Evolutionary conservation across 2,888 invertebrate genomes (phyloP), one percentile per base, ranked within the genome.

Genomic region (Hololepta plana): DNA sequence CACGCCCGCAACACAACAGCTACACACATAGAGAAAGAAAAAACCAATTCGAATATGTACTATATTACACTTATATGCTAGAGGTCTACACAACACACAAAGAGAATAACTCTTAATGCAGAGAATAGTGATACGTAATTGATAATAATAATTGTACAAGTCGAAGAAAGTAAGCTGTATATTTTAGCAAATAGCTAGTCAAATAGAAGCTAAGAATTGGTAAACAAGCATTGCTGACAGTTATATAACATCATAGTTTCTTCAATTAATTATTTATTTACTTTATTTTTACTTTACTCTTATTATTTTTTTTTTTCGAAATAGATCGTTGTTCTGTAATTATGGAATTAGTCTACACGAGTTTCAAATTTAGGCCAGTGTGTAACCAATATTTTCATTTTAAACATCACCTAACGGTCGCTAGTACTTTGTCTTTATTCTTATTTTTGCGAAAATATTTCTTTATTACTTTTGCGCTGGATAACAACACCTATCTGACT

Each of bases 61-160:
- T 50, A 47, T 50, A 46, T 38, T 41, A 42, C 38, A 43, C 38
- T 39, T 42, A 35, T 50, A 52, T 42, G 40, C 51, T 53, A 53
- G 44, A 51, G 49, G 50, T 50, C 53, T 55, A 55, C 53, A 53
- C 54, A 53, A 54, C 51, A 55, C 55, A 53, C 53, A 55, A 53
- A 55, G 54, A 53, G 49, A 38, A n/a, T 41, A 53, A 51, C 46
- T 43, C 46, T 49, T 51, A 26, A 47, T 46, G 46, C 49, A 50
- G 46, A 49, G 41, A n/a, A 48, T 48, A 48, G 45, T 48, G 46
- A 45, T 49, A 46, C 48, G 46, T 46, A 45, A 45, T 47, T n/a
- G n/a, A n/a, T n/a, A n/a, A n/a, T n/a, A n/a, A n/a, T n/a, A n/a
- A n/a, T n/a, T n/a, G n/a, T n/a, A n/a, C n/a, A 17, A 38, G 38